These are phyloP conservation scores for Chesias legatella DNA, from an alignment of 2,888 invertebrate species.

Conservation along the genomic window DNA sequence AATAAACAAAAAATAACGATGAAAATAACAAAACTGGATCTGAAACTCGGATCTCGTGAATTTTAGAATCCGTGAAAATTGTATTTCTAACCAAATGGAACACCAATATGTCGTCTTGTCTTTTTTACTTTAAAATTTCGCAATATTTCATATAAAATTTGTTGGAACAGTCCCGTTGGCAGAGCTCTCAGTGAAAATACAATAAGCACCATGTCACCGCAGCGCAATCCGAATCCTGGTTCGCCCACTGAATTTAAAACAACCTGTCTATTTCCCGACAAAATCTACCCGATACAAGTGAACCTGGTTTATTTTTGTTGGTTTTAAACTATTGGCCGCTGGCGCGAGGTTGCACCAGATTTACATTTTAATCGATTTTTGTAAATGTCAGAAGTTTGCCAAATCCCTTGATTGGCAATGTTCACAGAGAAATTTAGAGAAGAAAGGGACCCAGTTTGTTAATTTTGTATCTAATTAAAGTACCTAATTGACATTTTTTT, in stretches of 20 bases:
- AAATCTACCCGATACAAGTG: slow-evolving; percentile 30
- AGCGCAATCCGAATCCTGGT: slow-evolving; percentile 34
- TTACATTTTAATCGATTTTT: slow-evolving; percentile 33
- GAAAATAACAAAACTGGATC: too few species aligned
- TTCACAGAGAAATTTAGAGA: too few species aligned
- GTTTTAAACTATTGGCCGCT: slow-evolving; percentile 25
- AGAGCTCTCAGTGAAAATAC: slow-evolving; percentile 43
- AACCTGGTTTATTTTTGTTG: slow-evolving; percentile 15
- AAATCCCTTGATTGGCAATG: slow-evolving; percentile 23
- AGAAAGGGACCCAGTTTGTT: too few species aligned
- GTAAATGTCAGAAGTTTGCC: slow-evolving; percentile 28
- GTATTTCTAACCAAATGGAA: too few species aligned
- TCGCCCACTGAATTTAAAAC: slow-evolving; percentile 52
- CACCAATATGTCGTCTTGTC: too few species aligned
- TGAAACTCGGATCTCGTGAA: too few species aligned
- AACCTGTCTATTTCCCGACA: slow-evolving; percentile 37
- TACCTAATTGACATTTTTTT: too few species aligned
- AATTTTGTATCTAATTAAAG: background rate
- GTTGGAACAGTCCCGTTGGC: slow-evolving; percentile 30
- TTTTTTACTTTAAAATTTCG: background rate
- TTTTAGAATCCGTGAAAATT: too few species aligned
- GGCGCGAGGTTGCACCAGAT: slow-evolving; percentile 24
- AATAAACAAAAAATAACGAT: too few species aligned
- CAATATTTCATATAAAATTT: slow-evolving; percentile 30
- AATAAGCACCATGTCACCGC: slow-evolving; percentile 49